Evolutionary conservation across 2,113 vertebrate genomes (phyloP).

Genomic region (Oreochromis spilurus): DNA sequence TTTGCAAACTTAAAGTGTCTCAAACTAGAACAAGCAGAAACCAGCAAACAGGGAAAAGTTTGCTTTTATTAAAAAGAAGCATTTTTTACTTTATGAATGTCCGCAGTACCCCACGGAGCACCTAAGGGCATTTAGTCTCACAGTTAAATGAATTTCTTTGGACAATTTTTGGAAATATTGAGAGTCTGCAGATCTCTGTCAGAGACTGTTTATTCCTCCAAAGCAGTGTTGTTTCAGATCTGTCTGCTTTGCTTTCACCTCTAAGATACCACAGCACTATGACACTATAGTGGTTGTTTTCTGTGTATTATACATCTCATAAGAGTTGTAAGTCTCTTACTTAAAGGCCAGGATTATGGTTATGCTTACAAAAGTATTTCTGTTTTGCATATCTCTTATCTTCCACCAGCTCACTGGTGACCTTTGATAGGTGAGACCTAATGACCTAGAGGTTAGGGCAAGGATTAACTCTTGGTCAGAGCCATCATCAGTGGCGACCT

Average conservation of each 20-base stretch:
- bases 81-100: neutral
- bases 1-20: neutral
- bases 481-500: neutral
- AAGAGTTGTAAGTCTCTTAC: neutral
- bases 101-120: accelerated
- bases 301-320: neutral
- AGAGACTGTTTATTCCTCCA: neutral
- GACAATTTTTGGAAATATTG: neutral
- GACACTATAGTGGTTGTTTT: neutral
- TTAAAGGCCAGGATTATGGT: neutral
- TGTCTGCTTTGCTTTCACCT: neutral
- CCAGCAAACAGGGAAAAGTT: accelerated
- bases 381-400: neutral
- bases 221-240: neutral
- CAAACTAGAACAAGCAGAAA: neutral
- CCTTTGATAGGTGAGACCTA: neutral
- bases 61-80: neutral
- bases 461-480: neutral
- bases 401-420: neutral
- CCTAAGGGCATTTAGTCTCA: neutral
- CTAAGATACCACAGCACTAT: neutral
- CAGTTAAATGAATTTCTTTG: neutral
- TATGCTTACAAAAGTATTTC: neutral
- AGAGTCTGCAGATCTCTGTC: neutral
- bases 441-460: neutral